These are phyloP conservation scores for Cyanoliseus patagonus DNA, from an alignment of 2,113 vertebrate species.

Conservation along the genomic window DNA sequence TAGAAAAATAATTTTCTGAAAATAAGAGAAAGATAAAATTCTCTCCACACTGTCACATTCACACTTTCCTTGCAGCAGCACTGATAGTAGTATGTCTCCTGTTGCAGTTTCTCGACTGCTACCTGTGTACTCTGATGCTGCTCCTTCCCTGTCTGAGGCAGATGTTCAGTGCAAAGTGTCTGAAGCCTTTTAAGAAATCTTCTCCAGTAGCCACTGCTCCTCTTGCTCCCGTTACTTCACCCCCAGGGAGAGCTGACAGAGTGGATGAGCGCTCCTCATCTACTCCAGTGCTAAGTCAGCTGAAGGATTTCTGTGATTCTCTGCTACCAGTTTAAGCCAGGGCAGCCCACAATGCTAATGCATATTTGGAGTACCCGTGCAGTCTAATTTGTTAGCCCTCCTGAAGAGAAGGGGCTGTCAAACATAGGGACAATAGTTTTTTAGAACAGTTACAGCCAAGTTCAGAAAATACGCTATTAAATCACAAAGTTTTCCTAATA, in stretches of 20 bases:
- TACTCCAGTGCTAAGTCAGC: not conserved
- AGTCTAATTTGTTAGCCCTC: not conserved
- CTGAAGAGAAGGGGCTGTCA: not conserved
- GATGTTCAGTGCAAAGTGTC: not conserved
- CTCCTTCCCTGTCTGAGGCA: not conserved
- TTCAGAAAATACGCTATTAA: not conserved
- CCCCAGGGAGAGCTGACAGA: not conserved
- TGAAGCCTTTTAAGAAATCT: not conserved
- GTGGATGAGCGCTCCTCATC: not conserved
- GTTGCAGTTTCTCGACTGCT: not conserved
- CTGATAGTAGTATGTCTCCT: not conserved
- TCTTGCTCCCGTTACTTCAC: not conserved
- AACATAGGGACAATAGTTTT: not conserved
- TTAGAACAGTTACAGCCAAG: not conserved
- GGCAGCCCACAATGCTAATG: not conserved
- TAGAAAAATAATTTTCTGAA: not conserved
- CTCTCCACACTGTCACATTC: not conserved
- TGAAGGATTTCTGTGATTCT: not conserved
- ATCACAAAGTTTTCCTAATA: not conserved
- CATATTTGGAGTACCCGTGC: not conserved
- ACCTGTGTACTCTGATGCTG: not conserved
- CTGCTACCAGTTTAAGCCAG: not conserved
- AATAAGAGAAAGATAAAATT: not conserved
- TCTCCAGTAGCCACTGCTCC: not conserved
- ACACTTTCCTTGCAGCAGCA: not conserved